Conservation (phyloP, 2,113 vertebrate genomes). For the Macroglossus sobrinus region DNA sequence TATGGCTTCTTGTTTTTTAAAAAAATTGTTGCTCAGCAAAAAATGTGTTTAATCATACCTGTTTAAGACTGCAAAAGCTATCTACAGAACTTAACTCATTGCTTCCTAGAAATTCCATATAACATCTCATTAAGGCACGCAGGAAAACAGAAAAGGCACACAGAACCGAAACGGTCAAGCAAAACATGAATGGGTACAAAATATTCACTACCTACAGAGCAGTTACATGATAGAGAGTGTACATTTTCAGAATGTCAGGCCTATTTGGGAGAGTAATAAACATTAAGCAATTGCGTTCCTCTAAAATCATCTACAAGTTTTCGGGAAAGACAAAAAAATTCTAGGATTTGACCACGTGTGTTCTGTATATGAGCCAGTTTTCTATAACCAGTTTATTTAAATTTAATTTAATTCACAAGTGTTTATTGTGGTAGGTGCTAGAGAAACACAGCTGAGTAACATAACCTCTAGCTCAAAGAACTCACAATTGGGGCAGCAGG, state of each 20-base stretch:
- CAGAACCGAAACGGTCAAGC: not conserved
- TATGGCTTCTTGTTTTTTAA: not conserved
- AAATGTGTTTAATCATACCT: not conserved
- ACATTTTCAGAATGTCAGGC: not conserved
- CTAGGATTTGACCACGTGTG: not conserved
- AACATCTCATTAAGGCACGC: not conserved
- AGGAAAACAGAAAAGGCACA: not conserved
- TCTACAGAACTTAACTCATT: not conserved
- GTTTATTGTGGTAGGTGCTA: not conserved
- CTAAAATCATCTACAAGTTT: not conserved
- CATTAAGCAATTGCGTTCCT: not conserved
- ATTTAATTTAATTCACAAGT: not conserved
- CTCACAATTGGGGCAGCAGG: not conserved
- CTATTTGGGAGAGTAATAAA: not conserved
- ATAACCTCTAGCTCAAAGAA: not conserved
- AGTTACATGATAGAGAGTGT: not conserved
- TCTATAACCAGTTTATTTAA: not conserved
- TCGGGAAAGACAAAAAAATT: not conserved
- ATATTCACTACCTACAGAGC: not conserved
- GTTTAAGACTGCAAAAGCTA: not conserved
- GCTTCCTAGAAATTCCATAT: not conserved
- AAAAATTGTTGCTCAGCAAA: not conserved
- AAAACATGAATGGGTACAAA: not conserved
- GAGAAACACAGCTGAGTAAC: not conserved
- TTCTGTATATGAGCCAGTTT: not conserved